Conservation (phyloP, 2,797 vertebrate genomes). For the Gymnoscopelus braueri region DNA sequence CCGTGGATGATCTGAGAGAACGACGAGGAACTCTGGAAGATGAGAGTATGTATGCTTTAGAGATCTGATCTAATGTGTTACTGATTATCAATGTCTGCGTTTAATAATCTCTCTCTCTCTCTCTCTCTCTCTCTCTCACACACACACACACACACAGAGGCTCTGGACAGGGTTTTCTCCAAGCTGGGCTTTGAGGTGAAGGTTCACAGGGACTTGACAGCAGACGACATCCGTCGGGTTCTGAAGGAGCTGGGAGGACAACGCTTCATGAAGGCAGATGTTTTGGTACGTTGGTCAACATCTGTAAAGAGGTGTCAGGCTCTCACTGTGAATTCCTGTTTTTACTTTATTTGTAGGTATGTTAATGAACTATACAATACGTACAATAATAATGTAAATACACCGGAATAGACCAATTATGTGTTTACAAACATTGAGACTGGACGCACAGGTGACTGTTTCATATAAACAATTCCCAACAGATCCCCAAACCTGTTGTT, state of each 20-base stretch:
- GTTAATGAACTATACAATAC: too few species aligned
- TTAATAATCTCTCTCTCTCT: too few species aligned
- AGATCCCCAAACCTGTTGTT: too few species aligned
- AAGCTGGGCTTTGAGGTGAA: constrained; percentile 79
- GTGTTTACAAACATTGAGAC: too few species aligned
- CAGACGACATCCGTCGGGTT: constrained; percentile 38
- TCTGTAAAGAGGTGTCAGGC: background rate
- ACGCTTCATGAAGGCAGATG: constrained; percentile 37
- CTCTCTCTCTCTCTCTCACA: too few species aligned
- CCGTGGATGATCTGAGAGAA: fast-evolving
- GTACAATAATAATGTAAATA: too few species aligned
- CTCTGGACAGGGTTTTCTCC: constrained; percentile 53
- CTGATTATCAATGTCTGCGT: background rate
- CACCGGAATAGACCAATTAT: too few species aligned
- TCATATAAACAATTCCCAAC: too few species aligned
- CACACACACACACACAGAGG: constrained; percentile 57
- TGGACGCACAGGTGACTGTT: too few species aligned
- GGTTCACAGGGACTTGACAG: constrained; percentile 55
- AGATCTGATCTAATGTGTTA: constrained; percentile 1
- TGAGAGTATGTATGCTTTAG: constrained; percentile 50
- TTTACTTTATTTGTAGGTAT: too few species aligned
- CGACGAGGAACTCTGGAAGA: constrained; percentile 63
- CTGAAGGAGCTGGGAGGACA: background rate
- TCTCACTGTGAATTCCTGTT: constrained; percentile 9
- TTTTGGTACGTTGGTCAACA: constrained; percentile 55